Base-by-base conservation (phyloP, 1,140 invertebrate genomes). In the Pristionchus pacificus region DNA sequence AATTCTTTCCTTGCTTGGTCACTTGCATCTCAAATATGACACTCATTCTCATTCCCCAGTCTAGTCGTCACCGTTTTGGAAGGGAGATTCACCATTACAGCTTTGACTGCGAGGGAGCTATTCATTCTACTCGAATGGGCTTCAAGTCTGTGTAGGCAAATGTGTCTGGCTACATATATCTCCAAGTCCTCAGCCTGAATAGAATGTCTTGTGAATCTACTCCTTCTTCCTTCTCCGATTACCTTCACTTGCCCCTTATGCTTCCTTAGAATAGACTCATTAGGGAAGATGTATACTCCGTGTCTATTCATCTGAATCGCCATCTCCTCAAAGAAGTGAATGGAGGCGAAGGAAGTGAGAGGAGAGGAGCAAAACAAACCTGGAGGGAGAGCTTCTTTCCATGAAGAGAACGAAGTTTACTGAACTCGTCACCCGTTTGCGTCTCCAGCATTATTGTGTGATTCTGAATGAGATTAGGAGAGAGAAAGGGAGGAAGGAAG, bases 381-480 rank as follows among this genome's bases (percentile, higher is more conserved):
- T 49, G 38, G 6, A 49, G 24, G 1, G 70, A 72, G 38, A 72
- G 58, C 33, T 67, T 72, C 29, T 60, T 72, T 27, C 65, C 38
- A 66, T 72, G 70, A 19, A 72, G 27, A 14, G 30, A 29, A 10
- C 64, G 33, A n/a, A 72, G 19, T 29, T 72, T 72, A 29, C 62
- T 65, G 65, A 72, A 72, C 27, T 72, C 70, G 58, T 72, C 70
- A 14, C 70, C 70, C 27, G 70, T 67, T 28, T 65, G 30, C 6
- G 70, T 66, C 13, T 66, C 64, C 63, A 72, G 49, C 27, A 65
- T 60, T 10, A 72, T 33, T 25, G 59, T 59, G 30, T 66, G 14
- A 3, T 28, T 59, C 70, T 72, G 31, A 49, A 66, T 55, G 19
- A 1, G 2, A 38, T 24, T 28, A n/a, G 0, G 0, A 49, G 62